Conservation (phyloP, 2,888 invertebrate genomes). For the Limenitis camilla region DNA sequence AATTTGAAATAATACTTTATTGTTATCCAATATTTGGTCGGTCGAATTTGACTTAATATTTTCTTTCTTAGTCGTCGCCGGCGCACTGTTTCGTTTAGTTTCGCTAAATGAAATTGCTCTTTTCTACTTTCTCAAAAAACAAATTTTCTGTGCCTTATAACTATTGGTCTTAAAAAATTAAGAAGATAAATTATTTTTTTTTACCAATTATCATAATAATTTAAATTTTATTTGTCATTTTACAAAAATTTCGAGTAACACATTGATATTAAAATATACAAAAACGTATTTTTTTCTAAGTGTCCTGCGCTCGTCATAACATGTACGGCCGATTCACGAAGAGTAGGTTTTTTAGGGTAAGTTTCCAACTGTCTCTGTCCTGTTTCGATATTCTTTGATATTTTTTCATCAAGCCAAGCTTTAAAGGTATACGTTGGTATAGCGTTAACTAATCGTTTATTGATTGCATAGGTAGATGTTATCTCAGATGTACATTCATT, state of each 20-base stretch:
- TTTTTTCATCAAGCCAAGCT: constrained; percentile 57
- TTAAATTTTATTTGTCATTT: not conserved
- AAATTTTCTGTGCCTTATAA: too few relatives aligned
- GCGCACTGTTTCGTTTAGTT: too few relatives aligned
- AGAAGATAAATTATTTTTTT: too few relatives aligned
- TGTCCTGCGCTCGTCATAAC: constrained; percentile 28
- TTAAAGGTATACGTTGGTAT: constrained; percentile 54
- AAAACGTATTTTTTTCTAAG: not conserved
- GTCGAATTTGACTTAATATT: too few relatives aligned
- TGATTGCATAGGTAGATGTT: constrained; percentile 45
- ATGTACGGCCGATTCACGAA: constrained; percentile 27
- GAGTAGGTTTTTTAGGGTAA: constrained; percentile 41
- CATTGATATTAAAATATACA: constrained; percentile 5
- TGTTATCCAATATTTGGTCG: too few relatives aligned
- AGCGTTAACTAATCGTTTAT: constrained; percentile 48
- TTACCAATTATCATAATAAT: not conserved
- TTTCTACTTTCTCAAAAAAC: too few relatives aligned
- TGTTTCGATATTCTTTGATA: constrained; percentile 47
- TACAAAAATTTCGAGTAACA: constrained; percentile 1
- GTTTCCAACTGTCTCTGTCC: constrained; percentile 32
- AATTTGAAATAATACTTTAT: too few relatives aligned
- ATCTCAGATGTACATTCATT: constrained; percentile 52
- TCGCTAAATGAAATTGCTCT: too few relatives aligned
- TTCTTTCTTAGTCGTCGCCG: too few relatives aligned
- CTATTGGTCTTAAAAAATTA: too few relatives aligned